Base-by-base conservation (phyloP, 2,797 vertebrate genomes). In the Echeneis naucrates region DNA sequence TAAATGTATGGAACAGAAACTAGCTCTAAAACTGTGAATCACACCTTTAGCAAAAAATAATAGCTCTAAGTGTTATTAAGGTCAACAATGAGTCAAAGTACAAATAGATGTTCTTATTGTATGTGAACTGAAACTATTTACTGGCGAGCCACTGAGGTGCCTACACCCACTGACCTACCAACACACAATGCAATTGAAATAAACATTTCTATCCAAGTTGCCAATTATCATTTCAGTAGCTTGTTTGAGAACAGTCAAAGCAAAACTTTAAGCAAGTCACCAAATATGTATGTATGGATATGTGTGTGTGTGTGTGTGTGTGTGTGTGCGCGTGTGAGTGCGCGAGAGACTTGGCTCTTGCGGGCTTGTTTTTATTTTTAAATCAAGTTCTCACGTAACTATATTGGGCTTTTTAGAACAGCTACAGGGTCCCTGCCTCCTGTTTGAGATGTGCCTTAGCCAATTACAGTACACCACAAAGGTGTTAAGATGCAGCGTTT, bases 201-300 rank as follows among this genome's bases (percentile, higher is more conserved):
- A 80, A 76, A 80, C 74, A 65, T 19, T 50, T 75, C 47, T 30
- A 64, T 54, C 50, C 64, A 42, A 50, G 63, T 64, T 5, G 26
- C 58, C 51, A 61, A 61, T 73, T 72, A 61, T 53, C 54, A 27
- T 61, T 51, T 62, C 8, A 51, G 38, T 30, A 26, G 19, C 72
- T 71, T 61, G 40, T 60, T 57, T 69, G 61, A 51, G 19, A 56
- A 42, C n/a, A 47, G 56, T 45, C 42, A 37, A 51, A 0, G 7
- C 38, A 57, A 37, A 69, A 67, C 6, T 40, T 30, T 17, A 24
- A 62, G 26, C 35, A 47, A 33, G 38, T 48, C 40, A 56, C 30
- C 30, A 51, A 51, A 27, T 9, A 24, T 14, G 4, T 53, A n/a
- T n/a, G n/a, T n/a, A n/a, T n/a, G n/a, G n/a, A n/a, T n/a, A n/a